Evolutionary conservation across 2,888 invertebrate genomes (phyloP), one percentile per base, ranked within the genome.

Genomic region (Euspilapteryx auroguttella): DNA sequence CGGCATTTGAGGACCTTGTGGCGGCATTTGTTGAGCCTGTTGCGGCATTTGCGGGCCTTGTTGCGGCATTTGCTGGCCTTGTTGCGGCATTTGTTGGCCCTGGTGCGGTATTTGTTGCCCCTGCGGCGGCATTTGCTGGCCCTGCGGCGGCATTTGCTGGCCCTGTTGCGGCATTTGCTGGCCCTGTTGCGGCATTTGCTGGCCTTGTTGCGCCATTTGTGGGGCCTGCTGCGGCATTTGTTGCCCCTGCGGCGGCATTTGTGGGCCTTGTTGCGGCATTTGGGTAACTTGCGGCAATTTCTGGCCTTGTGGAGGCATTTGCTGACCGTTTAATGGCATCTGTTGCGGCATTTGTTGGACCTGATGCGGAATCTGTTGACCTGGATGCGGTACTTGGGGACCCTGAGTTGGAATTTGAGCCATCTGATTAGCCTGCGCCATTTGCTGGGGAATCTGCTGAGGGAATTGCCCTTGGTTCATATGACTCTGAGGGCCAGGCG

Each of bases 341-440:
- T 39, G 34, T 24, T 30, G 33, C 1, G 32, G 34, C 35, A 53
- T 47, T 34, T 48, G 54, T 24, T 45, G 55, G 9, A 49, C 54
- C 11, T 47, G 49, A 9, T 38, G 41, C 30, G 44, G 45, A 31
- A 50, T 34, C 6, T 45, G 41, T 33, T 54, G 58, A 6, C 48
- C 48, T 11, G 46, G 45, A 35, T 52, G 45, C 1, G 52, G 33
- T 33, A 53, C 47, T 14, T 44, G 48, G 35, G 49, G 55, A 11
- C 44, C 45, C 27, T 44, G 47, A 23, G 44, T 49, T 24, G 45
- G 39, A 28, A 45, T 38, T 28, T 46, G 45, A n/a, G n/a, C n/a
- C n/a, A n/a, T n/a, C 25, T 42, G 39, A 7, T 35, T 37, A 20
- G 37, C 33, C 9, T 36, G 32, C 25, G 35, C 32, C 28, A 36